Evolutionary conservation across 1,140 invertebrate genomes (phyloP), one percentile per base, ranked within the genome.

Genomic region (Ooceraea biroi): DNA sequence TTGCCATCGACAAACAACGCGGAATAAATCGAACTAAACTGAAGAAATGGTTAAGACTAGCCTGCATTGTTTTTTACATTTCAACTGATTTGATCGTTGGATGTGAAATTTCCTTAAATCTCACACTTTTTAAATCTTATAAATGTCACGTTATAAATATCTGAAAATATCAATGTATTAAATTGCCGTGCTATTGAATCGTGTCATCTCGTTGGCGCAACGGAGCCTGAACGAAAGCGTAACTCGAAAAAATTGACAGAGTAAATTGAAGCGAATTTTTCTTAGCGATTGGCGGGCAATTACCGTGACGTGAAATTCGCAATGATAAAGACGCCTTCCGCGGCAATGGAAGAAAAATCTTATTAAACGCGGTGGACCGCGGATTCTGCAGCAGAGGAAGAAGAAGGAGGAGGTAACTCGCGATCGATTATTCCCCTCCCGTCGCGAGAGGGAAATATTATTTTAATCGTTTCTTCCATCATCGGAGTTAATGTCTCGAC

Each of bases 401-500:
- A n/a, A n/a, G n/a, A n/a, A n/a, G n/a, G n/a, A n/a, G n/a, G n/a
- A n/a, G n/a, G n/a, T n/a, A n/a, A n/a, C n/a, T n/a, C 61, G 44
- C 76, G 17, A 69, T 57, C 65, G 65, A 71, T 80, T 50, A 22
- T 57, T 57, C 19, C 30, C 69, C 10, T 27, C 48, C 57, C 65
- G 11, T 17, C 41, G 65, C 36, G 44, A 57, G 46, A 57, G 52
- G 41, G 50, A 80, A 69, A 78, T 78, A 69, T 78, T 78, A 78
- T 78, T 78, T 78, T 78, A 78, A 78, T 71, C 86, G 83, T 88
- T 85, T 87, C 84, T 85, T 80, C 77, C 58, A 82, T 60, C 80
- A 58, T 83, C 77, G 65, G 78, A 57, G 17, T 60, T 82, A 71
- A 78, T 84, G 68, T 73, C 85, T 86, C 88, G 85, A 82, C 87